Base-by-base conservation (phyloP, 2,888 invertebrate genomes). In the Trichopoda pennipes region DNA sequence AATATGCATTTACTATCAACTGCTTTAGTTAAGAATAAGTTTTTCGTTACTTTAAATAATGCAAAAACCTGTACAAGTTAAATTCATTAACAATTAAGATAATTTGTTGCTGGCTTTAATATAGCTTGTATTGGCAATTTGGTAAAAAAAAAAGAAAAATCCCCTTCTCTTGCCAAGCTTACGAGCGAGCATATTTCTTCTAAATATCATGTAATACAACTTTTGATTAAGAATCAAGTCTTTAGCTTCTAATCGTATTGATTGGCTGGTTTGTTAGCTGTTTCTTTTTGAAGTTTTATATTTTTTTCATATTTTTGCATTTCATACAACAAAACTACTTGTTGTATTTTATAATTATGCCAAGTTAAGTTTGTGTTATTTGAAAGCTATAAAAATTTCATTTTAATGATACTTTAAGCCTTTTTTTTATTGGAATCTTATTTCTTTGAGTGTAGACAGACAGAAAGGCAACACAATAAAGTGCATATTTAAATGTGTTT, bases 21-120 rank as follows among this genome's bases (percentile, higher is more conserved):
- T 68, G 68, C 19, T 68, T 68, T 42, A 60, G n/a, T 55, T 66
- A 58, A 69, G 55, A 35, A 35, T 56, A 49, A 42, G n/a, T 76
- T 19, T 73, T 56, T 66, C 70, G 44, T 47, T 58, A 49, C 77
- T 81, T 63, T 58, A 63, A 55, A 61, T 61, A 61, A 61, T 55
- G 58, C 66, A 42, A 74, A 74, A 78, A 70, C 64, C 68, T 79
- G 79, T 72, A 77, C 66, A 72, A 78, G 53, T 70, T 56, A 74
- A 72, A 81, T 78, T 83, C 78, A 68, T 78, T 74, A 81, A 80
- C 85, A 84, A 84, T 84, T 85, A 84, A 85, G 81, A 82, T 85
- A 85, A 85, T 85, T 83, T 84, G 81, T 83, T 84, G 83, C 79
- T 76, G 85, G 76, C 81, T 82, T 84, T 78, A 79, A 69, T 75